phyloP scores from a whole-genome alignment of 2,888 invertebrate genomes.

The Erebia palarica region DNA sequence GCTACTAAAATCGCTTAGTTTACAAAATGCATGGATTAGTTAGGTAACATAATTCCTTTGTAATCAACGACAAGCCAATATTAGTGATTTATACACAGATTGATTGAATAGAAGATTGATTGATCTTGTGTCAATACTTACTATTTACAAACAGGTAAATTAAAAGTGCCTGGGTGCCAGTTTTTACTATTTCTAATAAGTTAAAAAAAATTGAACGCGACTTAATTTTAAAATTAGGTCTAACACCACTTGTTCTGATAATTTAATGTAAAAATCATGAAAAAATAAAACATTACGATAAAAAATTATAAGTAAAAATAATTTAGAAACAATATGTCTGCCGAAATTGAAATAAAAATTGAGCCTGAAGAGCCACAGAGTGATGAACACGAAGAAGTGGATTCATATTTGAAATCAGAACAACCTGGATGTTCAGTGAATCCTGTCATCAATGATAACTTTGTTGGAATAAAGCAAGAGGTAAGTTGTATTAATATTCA shows the following conservation, averaged over 20 bases:
- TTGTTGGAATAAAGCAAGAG: slow-evolving; percentile 31
- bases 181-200: too few relatives aligned
- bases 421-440: slow-evolving; percentile 6
- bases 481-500: not conserved
- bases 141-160: too few relatives aligned
- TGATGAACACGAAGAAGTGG: slow-evolving; percentile 9
- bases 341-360: slow-evolving; percentile 25
- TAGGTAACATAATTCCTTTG: not conserved
- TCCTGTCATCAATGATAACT: slow-evolving; percentile 18
- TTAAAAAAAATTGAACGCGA: too few relatives aligned
- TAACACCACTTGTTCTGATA: not conserved
- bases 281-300: not conserved
- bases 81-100: not conserved
- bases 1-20: not conserved
- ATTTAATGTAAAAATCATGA: not conserved
- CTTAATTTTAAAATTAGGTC: too few relatives aligned
- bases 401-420: slow-evolving; percentile 26
- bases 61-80: not conserved
- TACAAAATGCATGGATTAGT: not conserved
- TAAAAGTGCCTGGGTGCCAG: too few relatives aligned
- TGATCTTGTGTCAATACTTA: too few relatives aligned
- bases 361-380: slow-evolving; percentile 19
- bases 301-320: not conserved
- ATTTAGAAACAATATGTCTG: not conserved
- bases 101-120: too few relatives aligned